Percentiles rank a stretch among this genome's conserved stretches.
Conservation (phyloP, 2,113 vertebrate species). For the Sakesphorus luctuosus region DNA sequence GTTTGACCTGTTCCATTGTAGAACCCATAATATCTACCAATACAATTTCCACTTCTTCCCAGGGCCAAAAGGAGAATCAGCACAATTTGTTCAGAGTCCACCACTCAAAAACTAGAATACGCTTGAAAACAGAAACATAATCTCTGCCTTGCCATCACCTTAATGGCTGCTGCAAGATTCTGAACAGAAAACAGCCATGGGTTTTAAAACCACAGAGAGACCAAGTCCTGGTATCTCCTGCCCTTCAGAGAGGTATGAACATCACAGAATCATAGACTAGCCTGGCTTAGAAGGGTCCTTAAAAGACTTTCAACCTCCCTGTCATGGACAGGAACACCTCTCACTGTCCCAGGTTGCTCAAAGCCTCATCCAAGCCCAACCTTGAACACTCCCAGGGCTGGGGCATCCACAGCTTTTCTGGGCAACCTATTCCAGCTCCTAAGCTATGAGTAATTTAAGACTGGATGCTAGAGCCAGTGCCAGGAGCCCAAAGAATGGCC, state of each 20-base stretch:
- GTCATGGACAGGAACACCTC: background rate
- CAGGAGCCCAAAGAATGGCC: background rate
- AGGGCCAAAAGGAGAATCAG: background rate
- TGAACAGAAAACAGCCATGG: background rate
- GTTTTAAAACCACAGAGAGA: background rate
- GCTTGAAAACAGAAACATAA: background rate
- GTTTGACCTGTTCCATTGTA: background rate
- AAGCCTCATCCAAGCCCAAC: background rate
- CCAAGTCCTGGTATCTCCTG: background rate
- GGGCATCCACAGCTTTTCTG: background rate
- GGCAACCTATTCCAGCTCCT: background rate
- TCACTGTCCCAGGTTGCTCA: background rate
- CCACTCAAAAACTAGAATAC: background rate
- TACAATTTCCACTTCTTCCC: background rate
- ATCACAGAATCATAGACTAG: background rate
- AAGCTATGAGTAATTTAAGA: background rate
- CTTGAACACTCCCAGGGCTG: background rate
- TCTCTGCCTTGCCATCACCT: background rate
- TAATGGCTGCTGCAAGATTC: background rate
- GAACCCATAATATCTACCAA: background rate
- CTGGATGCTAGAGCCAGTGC: background rate
- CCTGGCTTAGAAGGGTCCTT: background rate
- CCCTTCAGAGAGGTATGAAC: background rate
- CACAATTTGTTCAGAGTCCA: background rate
- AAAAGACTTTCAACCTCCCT: background rate